These are phyloP conservation scores for Dicrurus megarhynchus DNA, from an alignment of 2,113 vertebrate genomes.

Conservation along the genomic window DNA sequence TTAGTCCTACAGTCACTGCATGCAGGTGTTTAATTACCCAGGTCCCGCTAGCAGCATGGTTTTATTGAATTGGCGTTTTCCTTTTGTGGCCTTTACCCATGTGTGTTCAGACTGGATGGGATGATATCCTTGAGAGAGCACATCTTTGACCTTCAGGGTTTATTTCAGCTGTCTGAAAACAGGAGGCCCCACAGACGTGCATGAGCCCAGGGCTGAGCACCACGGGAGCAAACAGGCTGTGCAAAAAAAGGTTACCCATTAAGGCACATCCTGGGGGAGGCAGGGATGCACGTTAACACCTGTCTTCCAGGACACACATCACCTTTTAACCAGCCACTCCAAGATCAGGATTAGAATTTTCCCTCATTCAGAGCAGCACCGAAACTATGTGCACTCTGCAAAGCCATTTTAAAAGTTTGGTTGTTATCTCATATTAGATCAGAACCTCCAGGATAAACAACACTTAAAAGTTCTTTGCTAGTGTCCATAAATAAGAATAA, in stretches of 20 bases:
- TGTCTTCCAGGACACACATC: background rate
- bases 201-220: rapidly evolving
- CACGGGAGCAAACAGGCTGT: background rate
- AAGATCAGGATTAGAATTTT: background rate
- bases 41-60: background rate
- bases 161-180: background rate
- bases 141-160: background rate
- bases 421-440: background rate
- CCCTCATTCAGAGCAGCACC: background rate
- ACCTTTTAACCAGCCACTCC: background rate
- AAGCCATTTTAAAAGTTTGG: background rate
- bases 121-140: background rate
- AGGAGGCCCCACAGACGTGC: rapidly evolving
- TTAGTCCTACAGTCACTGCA: background rate
- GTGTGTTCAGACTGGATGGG: background rate
- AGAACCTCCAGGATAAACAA: background rate
- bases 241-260: background rate
- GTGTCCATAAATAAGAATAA: conserved; percentile 22
- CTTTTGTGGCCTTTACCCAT: background rate
- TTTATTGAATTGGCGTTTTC: background rate
- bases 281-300: rapidly evolving
- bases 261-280: background rate
- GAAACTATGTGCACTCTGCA: background rate
- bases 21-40: background rate
- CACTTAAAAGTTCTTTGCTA: background rate